Base-by-base conservation (phyloP, 2,113 vertebrate species). In the Glaucidium brasilianum region DNA sequence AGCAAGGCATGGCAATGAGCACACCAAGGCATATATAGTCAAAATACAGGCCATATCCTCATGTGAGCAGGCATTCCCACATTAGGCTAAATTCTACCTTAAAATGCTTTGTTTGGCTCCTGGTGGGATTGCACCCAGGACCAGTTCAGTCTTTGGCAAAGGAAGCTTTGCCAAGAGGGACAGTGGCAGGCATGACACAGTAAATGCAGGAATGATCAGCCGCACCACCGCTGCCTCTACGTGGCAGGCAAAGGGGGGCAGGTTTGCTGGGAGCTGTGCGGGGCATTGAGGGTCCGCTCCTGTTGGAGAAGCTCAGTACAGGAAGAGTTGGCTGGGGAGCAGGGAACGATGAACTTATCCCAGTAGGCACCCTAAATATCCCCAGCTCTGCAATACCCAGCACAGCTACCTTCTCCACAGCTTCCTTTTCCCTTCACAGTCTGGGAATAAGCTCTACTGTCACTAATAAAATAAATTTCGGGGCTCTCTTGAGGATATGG, bases 171-270 rank as follows among this genome's bases (percentile, higher is more conserved):
- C 20, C 11, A 9, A 64, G 27, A 32, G 19, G 22, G 60, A 17
- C 0, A 2, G 41, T n/a, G 12, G 32, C 55, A 91, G 68, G 49
- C 2, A 2, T 6, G 35, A 32, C 66, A 58, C 11, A 30, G 23
- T 4, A 45, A 59, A 16, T 1, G 0, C 10, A 10, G 49, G 39
- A 68, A 80, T 35, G 15, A 59, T 30, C 45, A 84, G 53, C 50
- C 0, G 0, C 34, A 12, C 43, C 59, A 66, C 17, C 13, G 6
- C 6, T 12, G 23, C 26, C 30, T 8, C 34, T 21, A 1, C 8
- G 5, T 0, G 3, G 8, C 22, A 76, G n/a, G 25, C 35, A 80
- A 27, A 60, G 50, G 49, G 50, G 49, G 8, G 2, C 52, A 68
- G 43, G 30, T 56, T 21, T 52, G 45, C 17, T 30, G 45, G 35